phyloP scores from a whole-genome alignment of 1,140 invertebrate species.

The Ceratina calcarata region DNA sequence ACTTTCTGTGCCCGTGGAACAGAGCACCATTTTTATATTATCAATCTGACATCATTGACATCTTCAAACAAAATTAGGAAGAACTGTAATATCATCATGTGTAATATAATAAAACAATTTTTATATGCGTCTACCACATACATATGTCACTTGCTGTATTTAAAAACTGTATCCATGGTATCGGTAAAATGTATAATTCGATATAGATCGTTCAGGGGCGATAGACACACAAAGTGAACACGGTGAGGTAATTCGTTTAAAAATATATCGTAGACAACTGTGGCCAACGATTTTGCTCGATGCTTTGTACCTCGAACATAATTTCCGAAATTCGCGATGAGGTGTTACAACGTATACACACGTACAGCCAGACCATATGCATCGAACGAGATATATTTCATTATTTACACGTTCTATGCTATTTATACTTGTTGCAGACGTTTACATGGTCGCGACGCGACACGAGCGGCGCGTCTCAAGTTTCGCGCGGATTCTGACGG shows the following conservation, averaged over 20 bases:
- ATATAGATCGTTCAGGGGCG: background rate
- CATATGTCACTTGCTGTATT: no score
- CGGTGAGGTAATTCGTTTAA: conserved; percentile 59
- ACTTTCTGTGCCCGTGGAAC: background rate
- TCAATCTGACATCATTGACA: no score
- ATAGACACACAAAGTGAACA: conserved; percentile 37
- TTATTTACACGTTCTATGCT: no score
- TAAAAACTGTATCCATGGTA: no score
- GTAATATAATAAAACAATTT: no score
- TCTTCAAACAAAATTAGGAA: no score
- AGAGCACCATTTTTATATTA: background rate
- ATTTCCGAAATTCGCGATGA: conserved; percentile 13
- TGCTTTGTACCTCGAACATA: background rate
- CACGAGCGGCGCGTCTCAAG: conserved; percentile 27
- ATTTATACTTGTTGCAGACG: no score
- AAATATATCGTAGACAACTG: conserved; percentile 46
- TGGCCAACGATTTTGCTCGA: background rate
- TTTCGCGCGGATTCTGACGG: conserved; percentile 43
- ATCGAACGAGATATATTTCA: background rate
- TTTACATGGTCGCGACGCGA: background rate
- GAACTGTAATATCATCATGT: no score
- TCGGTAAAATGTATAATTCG: background rate
- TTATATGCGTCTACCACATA: no score
- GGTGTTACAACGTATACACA: no score
- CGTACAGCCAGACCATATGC: background rate